Base-by-base conservation (phyloP, 2,888 invertebrate species). In the Drosophila melanosoma region DNA sequence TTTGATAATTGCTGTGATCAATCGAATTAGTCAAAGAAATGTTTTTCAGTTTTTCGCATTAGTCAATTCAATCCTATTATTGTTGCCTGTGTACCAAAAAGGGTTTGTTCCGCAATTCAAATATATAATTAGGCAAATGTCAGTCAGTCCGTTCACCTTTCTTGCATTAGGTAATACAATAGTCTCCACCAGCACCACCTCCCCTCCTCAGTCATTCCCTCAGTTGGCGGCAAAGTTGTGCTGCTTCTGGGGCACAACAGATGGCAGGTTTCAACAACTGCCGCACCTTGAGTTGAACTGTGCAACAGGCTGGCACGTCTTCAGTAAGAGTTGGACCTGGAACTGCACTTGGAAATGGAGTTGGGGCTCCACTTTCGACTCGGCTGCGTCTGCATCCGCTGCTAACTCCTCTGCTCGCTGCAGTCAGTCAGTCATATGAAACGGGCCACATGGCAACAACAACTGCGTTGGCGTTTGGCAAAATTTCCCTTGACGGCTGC, bases 131-230 rank as follows among this genome's bases (percentile, higher is more conserved):
- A 84, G 81, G 66, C 79, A 83, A 87, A 83, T 83, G 87, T 72
- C 82, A 88, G 88, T 76, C 74, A 83, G 84, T 83, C 69, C 72
- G 88, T 83, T 85, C 88, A 83, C 74, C 86, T 56, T 56, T 82
- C 51, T 67, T 66, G 62, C 20, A 51, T 57, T 52, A 67, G 45
- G 70, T 71, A 76, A 71, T 40, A 61, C 78, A 80, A 80, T 61
- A 66, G 74, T 40, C 45, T 15, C 45, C 20, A 15, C 32, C 42
- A 38, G 33, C 29, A 5, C 11, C 26, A 6, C 45, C 23, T 32
- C 8, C 54, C 10, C 23, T 53, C 32, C 45, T 7, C 52, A n/a
- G 20, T 38, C 56, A 20, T 10, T 33, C 23, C 20, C 15, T 2
- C 12, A 2, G 32, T 65, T 54, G 29, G 36, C 38, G 23, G 48